These are phyloP conservation scores for Eurois occulta DNA, from an alignment of 2,888 invertebrate genomes.

Conservation along the genomic window DNA sequence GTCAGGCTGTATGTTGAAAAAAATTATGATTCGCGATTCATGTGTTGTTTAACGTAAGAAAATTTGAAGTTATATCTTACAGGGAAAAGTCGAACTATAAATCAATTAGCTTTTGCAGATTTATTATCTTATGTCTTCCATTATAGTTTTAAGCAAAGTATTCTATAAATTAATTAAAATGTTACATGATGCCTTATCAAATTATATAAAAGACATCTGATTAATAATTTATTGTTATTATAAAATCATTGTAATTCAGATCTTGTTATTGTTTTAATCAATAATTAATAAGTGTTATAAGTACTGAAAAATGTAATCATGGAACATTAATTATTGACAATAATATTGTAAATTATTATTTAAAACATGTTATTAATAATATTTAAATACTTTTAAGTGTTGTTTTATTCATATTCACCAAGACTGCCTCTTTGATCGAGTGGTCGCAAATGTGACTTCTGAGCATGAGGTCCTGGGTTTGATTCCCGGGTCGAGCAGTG, in stretches of 20 bases:
- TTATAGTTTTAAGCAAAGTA: too few relatives aligned
- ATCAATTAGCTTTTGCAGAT: neutral
- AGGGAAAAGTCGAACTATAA: neutral
- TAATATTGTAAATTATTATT: slow-evolving; percentile 4
- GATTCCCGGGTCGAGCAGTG: too few relatives aligned
- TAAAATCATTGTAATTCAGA: slow-evolving; percentile 11
- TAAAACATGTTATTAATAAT: neutral
- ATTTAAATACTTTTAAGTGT: neutral
- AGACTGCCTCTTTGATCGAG: too few relatives aligned
- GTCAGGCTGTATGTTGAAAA: too few relatives aligned
- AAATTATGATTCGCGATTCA: too few relatives aligned
- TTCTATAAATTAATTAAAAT: neutral
- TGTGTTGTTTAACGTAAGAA: too few relatives aligned
- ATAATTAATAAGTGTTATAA: neutral
- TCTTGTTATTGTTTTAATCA: neutral
- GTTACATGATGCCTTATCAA: neutral
- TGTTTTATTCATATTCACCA: neutral
- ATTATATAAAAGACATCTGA: neutral
- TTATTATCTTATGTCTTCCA: neutral
- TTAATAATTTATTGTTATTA: neutral
- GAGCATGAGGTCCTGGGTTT: too few relatives aligned
- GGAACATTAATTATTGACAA: neutral
- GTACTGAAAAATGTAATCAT: neutral
- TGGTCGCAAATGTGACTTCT: too few relatives aligned
- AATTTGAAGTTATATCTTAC: neutral